These are phyloP conservation scores for Otocyon megalotis DNA, from an alignment of 2,113 vertebrate species.

Conservation along the genomic window DNA sequence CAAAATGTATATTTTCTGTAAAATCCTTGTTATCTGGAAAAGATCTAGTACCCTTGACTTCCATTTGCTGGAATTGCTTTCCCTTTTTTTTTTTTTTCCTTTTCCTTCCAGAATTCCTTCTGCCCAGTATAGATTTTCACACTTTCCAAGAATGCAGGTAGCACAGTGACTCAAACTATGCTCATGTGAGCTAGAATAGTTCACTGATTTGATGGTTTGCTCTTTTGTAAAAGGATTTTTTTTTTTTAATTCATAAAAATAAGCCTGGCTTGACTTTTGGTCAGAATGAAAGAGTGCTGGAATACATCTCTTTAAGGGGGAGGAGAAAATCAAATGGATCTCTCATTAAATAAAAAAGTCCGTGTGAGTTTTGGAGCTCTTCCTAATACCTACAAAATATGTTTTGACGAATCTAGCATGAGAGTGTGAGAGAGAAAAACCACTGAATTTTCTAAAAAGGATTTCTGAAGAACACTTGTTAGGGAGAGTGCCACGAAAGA, in stretches of 20 bases:
- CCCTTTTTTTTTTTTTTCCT: neutral
- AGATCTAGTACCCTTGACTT: neutral
- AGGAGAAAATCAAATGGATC: constrained; percentile 42
- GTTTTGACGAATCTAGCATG: neutral
- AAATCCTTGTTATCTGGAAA: neutral
- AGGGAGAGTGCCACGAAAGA: neutral
- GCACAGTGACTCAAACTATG: neutral
- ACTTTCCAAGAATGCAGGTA: neutral
- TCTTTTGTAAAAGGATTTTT: neutral
- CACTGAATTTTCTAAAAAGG: constrained; percentile 47
- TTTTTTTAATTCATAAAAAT: constrained; percentile 44
- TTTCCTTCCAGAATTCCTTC: neutral
- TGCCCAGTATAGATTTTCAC: accelerated
- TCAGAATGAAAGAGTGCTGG: constrained; percentile 34
- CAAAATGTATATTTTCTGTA: neutral
- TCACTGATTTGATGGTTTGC: neutral
- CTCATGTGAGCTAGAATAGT: neutral
- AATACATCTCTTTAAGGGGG: constrained; percentile 44
- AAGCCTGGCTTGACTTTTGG: constrained; percentile 26
- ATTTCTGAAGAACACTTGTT: constrained; percentile 6
- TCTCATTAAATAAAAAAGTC: constrained; percentile 56
- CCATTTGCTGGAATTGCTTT: neutral
- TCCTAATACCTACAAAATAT: constrained; percentile 24
- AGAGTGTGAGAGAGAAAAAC: neutral
- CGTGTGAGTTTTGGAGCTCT: constrained; percentile 4